These are phyloP conservation scores for Sarcophaga subvicina DNA, from an alignment of 2,888 invertebrate species.

Conservation along the genomic window DNA sequence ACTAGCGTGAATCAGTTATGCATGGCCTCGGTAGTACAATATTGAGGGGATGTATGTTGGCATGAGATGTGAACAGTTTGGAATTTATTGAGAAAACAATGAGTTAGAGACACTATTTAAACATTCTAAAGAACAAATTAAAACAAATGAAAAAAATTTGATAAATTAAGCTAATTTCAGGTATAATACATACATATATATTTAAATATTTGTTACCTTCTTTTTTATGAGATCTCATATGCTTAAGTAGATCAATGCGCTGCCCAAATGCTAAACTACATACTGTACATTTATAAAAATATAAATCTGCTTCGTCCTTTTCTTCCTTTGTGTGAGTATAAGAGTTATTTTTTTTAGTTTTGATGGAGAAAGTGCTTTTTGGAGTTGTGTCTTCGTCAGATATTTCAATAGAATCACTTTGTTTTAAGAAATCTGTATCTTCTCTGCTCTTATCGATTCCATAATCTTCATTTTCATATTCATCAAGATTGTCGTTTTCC, in stretches of 20 bases:
- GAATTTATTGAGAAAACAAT: no score
- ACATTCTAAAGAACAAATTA: no score
- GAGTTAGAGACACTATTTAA: no score
- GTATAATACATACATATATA: no score
- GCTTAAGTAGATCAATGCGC: not conserved
- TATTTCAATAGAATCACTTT: conserved; percentile 35
- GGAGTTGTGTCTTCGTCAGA: conserved; percentile 22
- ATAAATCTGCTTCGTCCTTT: not conserved
- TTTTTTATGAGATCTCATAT: not conserved
- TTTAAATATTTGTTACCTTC: conserved; percentile 5
- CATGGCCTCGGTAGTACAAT: no score
- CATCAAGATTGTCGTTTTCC: not conserved
- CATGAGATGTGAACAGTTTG: no score
- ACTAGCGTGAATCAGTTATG: no score
- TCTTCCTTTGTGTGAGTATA: not conserved
- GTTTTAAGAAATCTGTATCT: conserved; percentile 1
- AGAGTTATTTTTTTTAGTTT: not conserved
- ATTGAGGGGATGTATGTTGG: no score
- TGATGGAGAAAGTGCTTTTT: no score
- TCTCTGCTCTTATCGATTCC: not conserved
- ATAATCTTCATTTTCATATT: not conserved
- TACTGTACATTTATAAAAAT: not conserved
- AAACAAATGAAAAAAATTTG: no score
- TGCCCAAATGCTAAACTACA: not conserved
- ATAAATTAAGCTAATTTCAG: no score